These are phyloP conservation scores for Acanthurus leucopareius DNA, from an alignment of 2,797 vertebrate genomes.

Conservation along the genomic window DNA sequence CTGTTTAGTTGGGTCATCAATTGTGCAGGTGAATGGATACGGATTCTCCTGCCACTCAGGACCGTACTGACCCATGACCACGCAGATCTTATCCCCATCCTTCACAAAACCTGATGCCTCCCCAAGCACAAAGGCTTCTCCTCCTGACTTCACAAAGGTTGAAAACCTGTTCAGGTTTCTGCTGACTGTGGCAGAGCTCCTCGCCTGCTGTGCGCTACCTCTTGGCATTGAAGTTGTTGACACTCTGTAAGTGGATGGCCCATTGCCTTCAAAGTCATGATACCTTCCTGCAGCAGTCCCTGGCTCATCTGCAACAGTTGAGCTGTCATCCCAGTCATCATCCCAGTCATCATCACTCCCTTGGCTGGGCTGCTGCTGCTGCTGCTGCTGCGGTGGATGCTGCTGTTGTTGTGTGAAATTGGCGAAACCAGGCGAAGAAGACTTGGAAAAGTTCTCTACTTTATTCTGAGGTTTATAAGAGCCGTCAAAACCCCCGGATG, in stretches of 20 bases:
- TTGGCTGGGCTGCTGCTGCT: conserved; percentile 84
- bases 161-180: conserved; percentile 97
- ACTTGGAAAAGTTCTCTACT: conserved; percentile 76
- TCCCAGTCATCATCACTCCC: conserved; percentile 97
- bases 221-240: conserved; percentile 87
- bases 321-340: conserved; percentile 97
- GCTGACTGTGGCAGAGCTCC: conserved; percentile 94
- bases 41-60: conserved; percentile 99
- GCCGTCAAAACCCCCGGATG: conserved; percentile 80
- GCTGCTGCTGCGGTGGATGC: conserved; percentile 62
- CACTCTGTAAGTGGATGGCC: conserved; percentile 88
- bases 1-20: conserved; percentile 98
- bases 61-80: conserved; percentile 91
- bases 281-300: conserved; percentile 84
- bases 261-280: conserved; percentile 88
- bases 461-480: conserved; percentile 69
- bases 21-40: conserved; percentile 93
- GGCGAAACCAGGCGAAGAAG: conserved; percentile 60
- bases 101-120: conserved; percentile 94
- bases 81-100: conserved; percentile 96
- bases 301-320: conserved; percentile 93
- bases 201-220: conserved; percentile 82
- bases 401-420: conserved; percentile 58
- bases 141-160: conserved; percentile 96
- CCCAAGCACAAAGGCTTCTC: conserved; percentile 95